These are phyloP conservation scores for Gobio gobio DNA, from an alignment of 2,113 vertebrate genomes.

Conservation along the genomic window DNA sequence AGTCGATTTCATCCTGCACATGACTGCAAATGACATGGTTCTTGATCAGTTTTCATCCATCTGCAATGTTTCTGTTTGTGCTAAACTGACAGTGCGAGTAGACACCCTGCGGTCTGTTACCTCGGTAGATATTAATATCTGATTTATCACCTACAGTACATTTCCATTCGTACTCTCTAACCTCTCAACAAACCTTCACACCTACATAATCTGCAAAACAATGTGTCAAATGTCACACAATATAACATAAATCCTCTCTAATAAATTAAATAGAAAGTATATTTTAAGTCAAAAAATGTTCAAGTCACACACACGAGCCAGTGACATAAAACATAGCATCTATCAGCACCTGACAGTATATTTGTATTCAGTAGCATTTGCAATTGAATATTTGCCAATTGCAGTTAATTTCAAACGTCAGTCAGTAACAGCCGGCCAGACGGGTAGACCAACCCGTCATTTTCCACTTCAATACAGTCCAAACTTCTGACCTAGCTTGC, in stretches of 20 bases:
- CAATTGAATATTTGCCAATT: neutral
- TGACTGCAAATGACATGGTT: neutral
- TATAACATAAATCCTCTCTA: neutral
- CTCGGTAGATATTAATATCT: constrained; percentile 43
- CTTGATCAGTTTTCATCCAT: neutral
- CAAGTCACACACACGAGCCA: neutral
- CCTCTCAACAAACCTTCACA: neutral
- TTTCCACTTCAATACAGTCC: neutral
- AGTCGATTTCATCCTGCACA: neutral
- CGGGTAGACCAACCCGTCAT: neutral
- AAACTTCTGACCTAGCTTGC: neutral
- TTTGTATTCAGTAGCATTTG: neutral
- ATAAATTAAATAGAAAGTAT: constrained; percentile 2
- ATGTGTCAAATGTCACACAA: constrained; percentile 4
- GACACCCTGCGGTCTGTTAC: neutral
- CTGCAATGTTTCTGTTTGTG: neutral
- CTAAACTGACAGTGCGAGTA: neutral
- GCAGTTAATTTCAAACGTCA: neutral
- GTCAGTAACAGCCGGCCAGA: neutral
- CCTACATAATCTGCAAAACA: constrained; percentile 1
- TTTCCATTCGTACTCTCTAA: constrained; percentile 15
- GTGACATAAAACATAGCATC: neutral
- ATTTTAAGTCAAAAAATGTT: neutral
- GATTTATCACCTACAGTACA: constrained; percentile 35
- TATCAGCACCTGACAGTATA: neutral